phyloP scores from a whole-genome alignment of 2,888 invertebrate genomes.

The Drosophila histrio region DNA sequence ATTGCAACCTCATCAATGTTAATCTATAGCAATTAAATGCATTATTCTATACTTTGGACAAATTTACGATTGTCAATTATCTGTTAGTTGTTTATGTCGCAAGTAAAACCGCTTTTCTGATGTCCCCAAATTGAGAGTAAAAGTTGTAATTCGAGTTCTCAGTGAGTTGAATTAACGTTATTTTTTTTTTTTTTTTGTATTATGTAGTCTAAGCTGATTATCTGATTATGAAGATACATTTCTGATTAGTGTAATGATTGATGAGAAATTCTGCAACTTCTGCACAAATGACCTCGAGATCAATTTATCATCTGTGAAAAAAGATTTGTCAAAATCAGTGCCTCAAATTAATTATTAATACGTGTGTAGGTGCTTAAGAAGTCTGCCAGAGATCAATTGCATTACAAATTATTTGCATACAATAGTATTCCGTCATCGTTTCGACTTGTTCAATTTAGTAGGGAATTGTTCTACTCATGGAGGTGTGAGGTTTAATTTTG shows the following conservation, averaged over 20 bases:
- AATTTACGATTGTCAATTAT: neutral
- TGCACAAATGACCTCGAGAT: neutral
- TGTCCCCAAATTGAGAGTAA: constrained; percentile 9
- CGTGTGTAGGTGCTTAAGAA: too few relatives aligned
- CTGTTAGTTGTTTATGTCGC: neutral
- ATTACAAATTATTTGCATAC: too few relatives aligned
- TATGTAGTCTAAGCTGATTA: neutral
- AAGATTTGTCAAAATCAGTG: neutral
- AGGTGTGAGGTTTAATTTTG: too few relatives aligned
- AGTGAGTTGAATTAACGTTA: too few relatives aligned
- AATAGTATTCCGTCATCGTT: too few relatives aligned
- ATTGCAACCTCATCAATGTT: neutral
- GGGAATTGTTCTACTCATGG: too few relatives aligned
- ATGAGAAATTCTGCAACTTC: neutral
- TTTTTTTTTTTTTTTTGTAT: neutral
- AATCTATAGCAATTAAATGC: neutral
- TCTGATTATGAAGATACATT: neutral
- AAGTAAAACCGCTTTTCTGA: constrained; percentile 10
- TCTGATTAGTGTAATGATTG: neutral
- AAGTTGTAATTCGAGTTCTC: constrained; percentile 10
- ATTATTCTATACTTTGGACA: neutral
- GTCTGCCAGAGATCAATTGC: too few relatives aligned
- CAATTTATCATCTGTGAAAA: neutral
- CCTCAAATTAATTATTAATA: too few relatives aligned
- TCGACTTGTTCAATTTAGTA: too few relatives aligned